Evolutionary conservation across 2,888 invertebrate genomes (phyloP).

Genomic region (Rutpela maculata): DNA sequence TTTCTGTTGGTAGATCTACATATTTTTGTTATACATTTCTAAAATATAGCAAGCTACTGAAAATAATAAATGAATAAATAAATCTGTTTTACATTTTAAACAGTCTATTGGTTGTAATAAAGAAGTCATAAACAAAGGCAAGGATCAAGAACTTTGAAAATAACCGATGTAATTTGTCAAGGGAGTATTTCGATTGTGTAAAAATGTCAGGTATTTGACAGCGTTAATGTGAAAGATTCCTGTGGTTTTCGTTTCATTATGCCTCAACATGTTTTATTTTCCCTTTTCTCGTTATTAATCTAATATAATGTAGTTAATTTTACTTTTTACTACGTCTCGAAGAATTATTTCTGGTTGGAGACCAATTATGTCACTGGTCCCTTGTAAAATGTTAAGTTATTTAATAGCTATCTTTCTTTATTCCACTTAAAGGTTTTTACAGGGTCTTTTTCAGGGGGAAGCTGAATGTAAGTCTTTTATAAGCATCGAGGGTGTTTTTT

Average conservation of each 20-base stretch:
- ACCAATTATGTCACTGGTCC: conserved; percentile 63
- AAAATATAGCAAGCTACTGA: background rate
- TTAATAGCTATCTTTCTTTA: conserved; percentile 63
- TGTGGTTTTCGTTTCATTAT: conserved; percentile 55
- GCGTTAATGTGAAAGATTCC: conserved; percentile 56
- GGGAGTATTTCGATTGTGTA: conserved; percentile 57
- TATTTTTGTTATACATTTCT: background rate
- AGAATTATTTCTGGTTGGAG: conserved; percentile 44
- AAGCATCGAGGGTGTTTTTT: conserved; percentile 73
- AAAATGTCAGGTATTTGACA: conserved; percentile 59
- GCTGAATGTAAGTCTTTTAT: conserved; percentile 70
- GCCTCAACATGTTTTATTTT: conserved; percentile 16
- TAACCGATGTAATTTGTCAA: conserved; percentile 55
- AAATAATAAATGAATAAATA: background rate
- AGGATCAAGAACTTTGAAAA: background rate
- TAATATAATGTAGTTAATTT: conserved; percentile 49
- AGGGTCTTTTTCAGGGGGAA: conserved; percentile 61
- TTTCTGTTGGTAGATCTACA: background rate
- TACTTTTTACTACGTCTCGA: conserved; percentile 36
- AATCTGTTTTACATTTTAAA: conserved; percentile 1
- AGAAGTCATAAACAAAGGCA: background rate
- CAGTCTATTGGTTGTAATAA: background rate
- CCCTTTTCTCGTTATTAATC: conserved; percentile 49
- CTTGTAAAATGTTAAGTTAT: conserved; percentile 62
- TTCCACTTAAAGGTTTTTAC: conserved; percentile 63